Evolutionary conservation across 2,888 invertebrate species (phyloP).

Genomic region (Endotricha flammealis): DNA sequence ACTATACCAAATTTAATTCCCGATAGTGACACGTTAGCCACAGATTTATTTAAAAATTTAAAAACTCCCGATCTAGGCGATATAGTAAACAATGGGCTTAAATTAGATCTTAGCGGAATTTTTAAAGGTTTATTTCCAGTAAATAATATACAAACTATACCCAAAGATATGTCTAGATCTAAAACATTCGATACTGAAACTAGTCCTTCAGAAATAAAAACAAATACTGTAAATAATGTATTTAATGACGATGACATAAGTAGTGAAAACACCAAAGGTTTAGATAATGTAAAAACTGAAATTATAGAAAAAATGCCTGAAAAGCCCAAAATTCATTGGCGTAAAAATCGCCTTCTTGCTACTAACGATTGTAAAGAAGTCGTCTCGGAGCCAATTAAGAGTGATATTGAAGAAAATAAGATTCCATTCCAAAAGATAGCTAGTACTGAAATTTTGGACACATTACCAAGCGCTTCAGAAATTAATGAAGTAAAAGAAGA

Average conservation of each 20-base stretch:
- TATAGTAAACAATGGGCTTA: conserved; percentile 6
- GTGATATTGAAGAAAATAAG: background rate
- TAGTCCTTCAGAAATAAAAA: conserved; percentile 6
- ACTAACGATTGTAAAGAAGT: conserved; percentile 4
- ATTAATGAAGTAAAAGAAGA: conserved; percentile 9
- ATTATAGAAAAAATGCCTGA: conserved; percentile 2
- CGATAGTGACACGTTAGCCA: background rate
- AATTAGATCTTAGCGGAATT: conserved; percentile 4
- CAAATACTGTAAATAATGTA: background rate
- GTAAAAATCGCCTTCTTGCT: background rate
- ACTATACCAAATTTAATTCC: conserved; percentile 8
- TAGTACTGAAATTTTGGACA: conserved; percentile 17
- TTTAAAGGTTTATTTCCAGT: background rate
- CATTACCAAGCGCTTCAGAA: conserved; percentile 20
- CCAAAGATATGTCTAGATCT: conserved; percentile 1
- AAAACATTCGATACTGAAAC: conserved; percentile 1
- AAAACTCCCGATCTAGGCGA: conserved; percentile 5
- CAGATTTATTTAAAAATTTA: background rate
- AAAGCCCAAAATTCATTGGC: background rate
- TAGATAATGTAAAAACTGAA: background rate
- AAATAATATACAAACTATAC: conserved; percentile 6
- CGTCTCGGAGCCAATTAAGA: background rate
- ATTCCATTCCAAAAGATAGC: background rate
- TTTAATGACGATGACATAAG: background rate
- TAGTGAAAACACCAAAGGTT: background rate